phyloP scores from a whole-genome alignment of 2,888 invertebrate genomes.

The Drosophila lacicola region DNA sequence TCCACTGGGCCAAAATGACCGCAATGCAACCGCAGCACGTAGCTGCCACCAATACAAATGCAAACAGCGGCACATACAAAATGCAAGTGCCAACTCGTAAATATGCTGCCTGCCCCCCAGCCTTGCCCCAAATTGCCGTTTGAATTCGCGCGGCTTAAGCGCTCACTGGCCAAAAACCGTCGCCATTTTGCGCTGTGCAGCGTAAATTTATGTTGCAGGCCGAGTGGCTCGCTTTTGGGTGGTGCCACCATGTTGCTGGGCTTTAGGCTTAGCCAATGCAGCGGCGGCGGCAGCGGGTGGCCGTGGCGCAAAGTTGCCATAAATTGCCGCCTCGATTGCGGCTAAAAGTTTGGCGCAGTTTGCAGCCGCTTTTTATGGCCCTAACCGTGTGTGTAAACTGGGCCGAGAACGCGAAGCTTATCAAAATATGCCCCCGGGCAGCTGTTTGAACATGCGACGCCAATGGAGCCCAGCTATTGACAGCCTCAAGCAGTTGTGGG shows the following conservation, averaged over 20 bases:
- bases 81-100: constrained; percentile 71
- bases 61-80: constrained; percentile 27
- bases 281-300: constrained; percentile 21
- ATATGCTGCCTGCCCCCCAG: constrained; percentile 53
- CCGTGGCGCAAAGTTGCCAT: constrained; percentile 78
- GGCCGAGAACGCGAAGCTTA: constrained; percentile 54
- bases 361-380: constrained; percentile 40
- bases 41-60: constrained; percentile 52
- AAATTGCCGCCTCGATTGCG: constrained; percentile 73
- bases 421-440: constrained; percentile 37
- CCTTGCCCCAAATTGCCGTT: constrained; percentile 42
- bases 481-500: constrained; percentile 58
- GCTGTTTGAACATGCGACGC: constrained; percentile 56
- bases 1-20: constrained; percentile 50
- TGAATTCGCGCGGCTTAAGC: constrained; percentile 74
- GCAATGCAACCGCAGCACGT: constrained; percentile 65
- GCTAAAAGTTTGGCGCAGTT: constrained; percentile 70
- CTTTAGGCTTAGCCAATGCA: constrained; percentile 39
- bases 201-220: constrained; percentile 68
- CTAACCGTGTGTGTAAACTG: constrained; percentile 48
- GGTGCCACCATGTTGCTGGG: constrained; percentile 6
- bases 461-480: constrained; percentile 53
- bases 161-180: constrained; percentile 49
- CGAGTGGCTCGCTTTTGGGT: constrained; percentile 12
- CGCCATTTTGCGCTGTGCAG: constrained; percentile 64